phyloP scores from a whole-genome alignment of 2,797 vertebrate species.

The Heliangelus exortis region DNA sequence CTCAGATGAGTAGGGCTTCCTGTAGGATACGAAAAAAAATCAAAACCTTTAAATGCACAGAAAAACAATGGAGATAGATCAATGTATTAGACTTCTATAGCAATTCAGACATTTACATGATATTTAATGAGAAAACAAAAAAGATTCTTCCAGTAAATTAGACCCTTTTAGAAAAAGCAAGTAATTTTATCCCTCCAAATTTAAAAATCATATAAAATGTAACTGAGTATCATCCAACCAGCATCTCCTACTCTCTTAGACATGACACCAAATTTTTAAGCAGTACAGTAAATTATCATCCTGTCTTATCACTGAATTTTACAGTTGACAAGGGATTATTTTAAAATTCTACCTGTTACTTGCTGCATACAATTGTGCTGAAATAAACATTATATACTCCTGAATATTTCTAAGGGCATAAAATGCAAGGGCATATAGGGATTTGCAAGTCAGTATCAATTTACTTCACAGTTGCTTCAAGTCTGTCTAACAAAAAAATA shows the following conservation, averaged over 20 bases:
- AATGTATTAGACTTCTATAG: neutral
- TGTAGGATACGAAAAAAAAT: slow-evolving; percentile 47
- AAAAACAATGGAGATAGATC: neutral
- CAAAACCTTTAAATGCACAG: neutral
- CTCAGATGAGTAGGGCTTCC: slow-evolving; percentile 94
- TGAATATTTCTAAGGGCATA: neutral
- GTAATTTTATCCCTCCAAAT: neutral
- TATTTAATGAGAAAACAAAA: neutral
- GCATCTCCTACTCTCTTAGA: neutral
- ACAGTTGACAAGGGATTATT: neutral
- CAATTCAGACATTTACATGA: neutral
- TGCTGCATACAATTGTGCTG: neutral
- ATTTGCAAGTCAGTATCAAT: neutral
- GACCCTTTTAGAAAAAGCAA: neutral
- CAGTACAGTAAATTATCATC: neutral
- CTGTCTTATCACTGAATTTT: neutral
- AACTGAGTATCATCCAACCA: neutral
- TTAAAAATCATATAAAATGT: neutral
- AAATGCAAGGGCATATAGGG: neutral
- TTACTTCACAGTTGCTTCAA: neutral
- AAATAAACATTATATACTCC: neutral
- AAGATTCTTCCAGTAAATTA: neutral
- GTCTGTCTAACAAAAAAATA: neutral
- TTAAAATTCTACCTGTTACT: neutral
- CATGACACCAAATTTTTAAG: neutral